A percentile compares a stretch with the other conserved stretches of the same genome.
These are phyloP conservation scores for Plectus sambesii DNA, from an alignment of 1,140 invertebrate species.

Conservation along the genomic window DNA sequence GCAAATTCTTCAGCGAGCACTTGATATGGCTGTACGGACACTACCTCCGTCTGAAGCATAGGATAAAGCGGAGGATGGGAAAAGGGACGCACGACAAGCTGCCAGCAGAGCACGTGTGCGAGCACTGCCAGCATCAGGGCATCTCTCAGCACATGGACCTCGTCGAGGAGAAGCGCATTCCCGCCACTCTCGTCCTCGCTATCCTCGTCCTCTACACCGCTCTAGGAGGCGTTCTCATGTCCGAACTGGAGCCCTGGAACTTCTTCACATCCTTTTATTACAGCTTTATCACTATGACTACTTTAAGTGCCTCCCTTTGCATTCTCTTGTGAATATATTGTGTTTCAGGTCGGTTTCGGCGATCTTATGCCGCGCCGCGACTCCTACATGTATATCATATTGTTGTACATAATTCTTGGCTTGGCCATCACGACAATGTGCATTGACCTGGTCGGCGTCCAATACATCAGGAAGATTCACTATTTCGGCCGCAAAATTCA, in stretches of 20 bases:
- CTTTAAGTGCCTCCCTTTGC: constrained; percentile 19
- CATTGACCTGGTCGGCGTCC: constrained; percentile 38
- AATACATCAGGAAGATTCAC: constrained; percentile 44
- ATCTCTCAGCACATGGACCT: constrained; percentile 32
- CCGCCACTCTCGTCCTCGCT: constrained; percentile 38
- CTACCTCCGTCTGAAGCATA: constrained; percentile 34
- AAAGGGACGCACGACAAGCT: constrained; percentile 14
- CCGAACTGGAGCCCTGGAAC: constrained; percentile 40
- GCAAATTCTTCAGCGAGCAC: constrained; percentile 43
- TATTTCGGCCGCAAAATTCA: constrained; percentile 45
- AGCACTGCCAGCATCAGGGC: constrained; percentile 35
- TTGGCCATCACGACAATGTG: constrained; percentile 46
- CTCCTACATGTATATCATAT: constrained; percentile 43
- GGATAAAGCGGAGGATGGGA: constrained; percentile 12
- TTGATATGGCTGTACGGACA: constrained; percentile 44
- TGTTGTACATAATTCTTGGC: constrained; percentile 43
- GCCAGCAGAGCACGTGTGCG: constrained; percentile 41
- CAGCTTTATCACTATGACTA: constrained; percentile 46
- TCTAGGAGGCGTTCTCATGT: constrained; percentile 43
- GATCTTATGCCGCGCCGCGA: constrained; percentile 43
- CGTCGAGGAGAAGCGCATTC: constrained; percentile 41
- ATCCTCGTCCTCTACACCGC: constrained; percentile 43
- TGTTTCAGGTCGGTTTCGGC: constrained; percentile 41
- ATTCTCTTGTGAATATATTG: background rate
- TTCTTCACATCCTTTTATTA: constrained; percentile 46